These are phyloP conservation scores for Nezara viridula DNA, from an alignment of 2,888 invertebrate genomes.

Conservation along the genomic window DNA sequence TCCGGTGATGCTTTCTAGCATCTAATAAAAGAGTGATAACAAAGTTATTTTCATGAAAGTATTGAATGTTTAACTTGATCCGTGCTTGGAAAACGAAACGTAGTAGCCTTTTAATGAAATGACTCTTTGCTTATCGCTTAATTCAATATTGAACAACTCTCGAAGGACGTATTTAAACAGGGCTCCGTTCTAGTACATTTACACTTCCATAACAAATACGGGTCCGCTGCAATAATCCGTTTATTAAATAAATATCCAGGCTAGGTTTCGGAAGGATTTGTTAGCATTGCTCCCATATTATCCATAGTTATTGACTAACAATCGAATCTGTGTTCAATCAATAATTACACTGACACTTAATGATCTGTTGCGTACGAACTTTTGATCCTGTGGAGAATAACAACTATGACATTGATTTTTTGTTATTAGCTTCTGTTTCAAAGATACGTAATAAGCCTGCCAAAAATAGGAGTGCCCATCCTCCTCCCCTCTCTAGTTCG, in stretches of 20 bases:
- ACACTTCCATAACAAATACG: background rate
- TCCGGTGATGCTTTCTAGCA: too few species aligned
- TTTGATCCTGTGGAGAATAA: too few species aligned
- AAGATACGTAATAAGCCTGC: too few species aligned
- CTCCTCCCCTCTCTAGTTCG: too few species aligned
- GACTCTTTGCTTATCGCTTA: constrained; percentile 8
- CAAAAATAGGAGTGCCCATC: too few species aligned
- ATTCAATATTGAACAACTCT: constrained; percentile 12
- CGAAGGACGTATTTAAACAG: background rate
- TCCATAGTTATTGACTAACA: background rate
- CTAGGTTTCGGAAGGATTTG: background rate
- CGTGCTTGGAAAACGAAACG: background rate
- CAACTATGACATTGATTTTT: too few species aligned
- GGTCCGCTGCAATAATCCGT: background rate
- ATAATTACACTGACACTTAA: too few species aligned
- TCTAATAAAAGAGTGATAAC: too few species aligned
- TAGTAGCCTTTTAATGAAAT: constrained; percentile 1
- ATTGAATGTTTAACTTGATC: background rate
- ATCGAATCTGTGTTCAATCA: background rate
- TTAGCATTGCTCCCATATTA: background rate
- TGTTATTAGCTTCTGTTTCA: too few species aligned
- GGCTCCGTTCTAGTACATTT: background rate
- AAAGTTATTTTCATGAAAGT: background rate
- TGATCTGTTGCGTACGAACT: too few species aligned
- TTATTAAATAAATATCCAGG: background rate